These are phyloP conservation scores for Zonitis immaculata DNA, from an alignment of 2,888 invertebrate genomes.

Conservation along the genomic window DNA sequence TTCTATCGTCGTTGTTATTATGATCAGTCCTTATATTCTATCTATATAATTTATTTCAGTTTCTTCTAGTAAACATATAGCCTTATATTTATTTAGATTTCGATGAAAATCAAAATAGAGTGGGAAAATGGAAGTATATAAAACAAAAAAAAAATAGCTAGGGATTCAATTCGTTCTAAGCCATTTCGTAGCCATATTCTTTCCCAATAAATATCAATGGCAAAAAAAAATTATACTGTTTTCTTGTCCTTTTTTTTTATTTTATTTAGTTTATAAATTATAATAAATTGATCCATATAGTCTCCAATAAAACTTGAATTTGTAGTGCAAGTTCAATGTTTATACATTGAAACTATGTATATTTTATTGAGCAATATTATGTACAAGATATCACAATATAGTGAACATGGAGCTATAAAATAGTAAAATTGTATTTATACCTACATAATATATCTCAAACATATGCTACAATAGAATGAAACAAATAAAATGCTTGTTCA, in stretches of 20 bases:
- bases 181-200: background rate
- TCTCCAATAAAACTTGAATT: background rate
- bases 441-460: background rate
- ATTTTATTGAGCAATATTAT: conserved; percentile 1
- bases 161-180: background rate
- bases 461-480: background rate
- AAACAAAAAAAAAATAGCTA: background rate
- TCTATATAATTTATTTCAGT: conserved; percentile 23
- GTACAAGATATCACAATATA: background rate
- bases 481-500: background rate
- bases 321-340: background rate
- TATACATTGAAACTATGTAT: background rate
- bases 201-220: background rate
- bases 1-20: conserved; percentile 24
- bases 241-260: background rate
- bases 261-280: no score
- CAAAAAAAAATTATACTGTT: background rate
- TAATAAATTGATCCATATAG: no score
- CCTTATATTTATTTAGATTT: conserved; percentile 5
- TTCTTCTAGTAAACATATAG: conserved; percentile 19
- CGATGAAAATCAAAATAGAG: conserved; percentile 3
- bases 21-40: conserved; percentile 23
- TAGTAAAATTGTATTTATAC: background rate
- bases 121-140: background rate
- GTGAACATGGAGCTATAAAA: background rate